Evolutionary conservation across 2,888 invertebrate genomes (phyloP).

Genomic region (Phyto melanocephala): DNA sequence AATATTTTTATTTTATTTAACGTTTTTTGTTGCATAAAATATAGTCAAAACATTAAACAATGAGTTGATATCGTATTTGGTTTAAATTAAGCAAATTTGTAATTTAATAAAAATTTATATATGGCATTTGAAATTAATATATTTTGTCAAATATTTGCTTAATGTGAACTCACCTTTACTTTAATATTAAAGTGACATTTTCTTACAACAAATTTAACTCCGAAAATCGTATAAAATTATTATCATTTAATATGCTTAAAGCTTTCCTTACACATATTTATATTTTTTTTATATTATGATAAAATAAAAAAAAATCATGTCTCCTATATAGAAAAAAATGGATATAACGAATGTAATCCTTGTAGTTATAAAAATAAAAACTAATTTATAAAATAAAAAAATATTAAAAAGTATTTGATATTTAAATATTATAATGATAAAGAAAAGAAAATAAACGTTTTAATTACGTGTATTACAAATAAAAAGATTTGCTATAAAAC

Average conservation of each 20-base stretch:
- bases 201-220: background rate
- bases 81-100: too few relatives aligned
- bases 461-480: slow-evolving; percentile 19
- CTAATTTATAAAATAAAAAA: background rate
- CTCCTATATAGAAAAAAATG: slow-evolving; percentile 43
- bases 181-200: too few relatives aligned
- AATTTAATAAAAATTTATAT: too few relatives aligned
- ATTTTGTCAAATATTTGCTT: too few relatives aligned
- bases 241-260: slow-evolving; percentile 31
- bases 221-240: background rate
- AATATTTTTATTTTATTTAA: too few relatives aligned
- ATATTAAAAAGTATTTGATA: slow-evolving; percentile 27
- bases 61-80: too few relatives aligned
- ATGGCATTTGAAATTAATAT: too few relatives aligned
- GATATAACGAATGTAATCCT: slow-evolving; percentile 37
- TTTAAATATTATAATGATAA: slow-evolving; percentile 10
- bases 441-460: background rate
- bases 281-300: slow-evolving; percentile 38
- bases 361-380: slow-evolving; percentile 42
- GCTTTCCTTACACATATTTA: slow-evolving; percentile 44
- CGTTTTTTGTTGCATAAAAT: too few relatives aligned
- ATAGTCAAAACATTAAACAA: too few relatives aligned
- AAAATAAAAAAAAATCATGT: slow-evolving; percentile 25
- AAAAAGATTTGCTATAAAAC: slow-evolving; percentile 44
- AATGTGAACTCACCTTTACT: too few relatives aligned